phyloP scores from a whole-genome alignment of 2,888 invertebrate species.

The Zygogramma bicolorata region DNA sequence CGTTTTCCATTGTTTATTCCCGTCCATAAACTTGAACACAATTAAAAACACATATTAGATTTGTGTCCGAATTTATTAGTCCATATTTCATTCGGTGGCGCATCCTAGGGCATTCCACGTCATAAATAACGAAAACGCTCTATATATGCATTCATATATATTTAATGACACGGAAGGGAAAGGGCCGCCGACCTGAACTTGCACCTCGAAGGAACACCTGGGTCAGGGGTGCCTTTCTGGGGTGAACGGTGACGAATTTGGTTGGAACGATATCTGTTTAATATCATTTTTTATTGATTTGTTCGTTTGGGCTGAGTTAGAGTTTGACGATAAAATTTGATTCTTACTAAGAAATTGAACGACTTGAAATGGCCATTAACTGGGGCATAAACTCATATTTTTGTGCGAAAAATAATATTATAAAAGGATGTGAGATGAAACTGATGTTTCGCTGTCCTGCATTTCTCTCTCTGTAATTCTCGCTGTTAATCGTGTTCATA shows the following conservation, averaged over 20 bases:
- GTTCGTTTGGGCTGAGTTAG: too few relatives aligned
- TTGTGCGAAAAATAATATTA: too few relatives aligned
- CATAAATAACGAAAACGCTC: slow-evolving; percentile 21
- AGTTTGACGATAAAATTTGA: too few relatives aligned
- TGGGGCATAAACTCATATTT: too few relatives aligned
- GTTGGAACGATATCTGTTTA: not conserved
- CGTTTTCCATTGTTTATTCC: slow-evolving; percentile 9
- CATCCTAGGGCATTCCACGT: slow-evolving; percentile 23
- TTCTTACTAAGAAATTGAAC: too few relatives aligned
- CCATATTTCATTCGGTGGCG: slow-evolving; percentile 37
- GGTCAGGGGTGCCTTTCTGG: slow-evolving; percentile 38
- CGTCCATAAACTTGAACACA: slow-evolving; percentile 34
- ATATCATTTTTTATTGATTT: too few relatives aligned
- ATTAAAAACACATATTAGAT: slow-evolving; percentile 61
- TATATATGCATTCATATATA: slow-evolving; percentile 46
- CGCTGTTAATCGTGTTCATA: too few relatives aligned
- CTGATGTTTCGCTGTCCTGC: too few relatives aligned
- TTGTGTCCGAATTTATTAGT: slow-evolving; percentile 38
- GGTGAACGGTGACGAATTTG: not conserved
- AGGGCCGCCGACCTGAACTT: slow-evolving; percentile 61
- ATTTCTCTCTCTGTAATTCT: too few relatives aligned
- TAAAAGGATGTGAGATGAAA: too few relatives aligned
- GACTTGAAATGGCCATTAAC: too few relatives aligned
- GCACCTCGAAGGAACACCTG: slow-evolving; percentile 52
- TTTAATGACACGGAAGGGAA: slow-evolving; percentile 60